Evolutionary conservation across 2,797 vertebrate species (phyloP), one percentile per base, ranked within the genome.

Genomic region (Morelia viridis): DNA sequence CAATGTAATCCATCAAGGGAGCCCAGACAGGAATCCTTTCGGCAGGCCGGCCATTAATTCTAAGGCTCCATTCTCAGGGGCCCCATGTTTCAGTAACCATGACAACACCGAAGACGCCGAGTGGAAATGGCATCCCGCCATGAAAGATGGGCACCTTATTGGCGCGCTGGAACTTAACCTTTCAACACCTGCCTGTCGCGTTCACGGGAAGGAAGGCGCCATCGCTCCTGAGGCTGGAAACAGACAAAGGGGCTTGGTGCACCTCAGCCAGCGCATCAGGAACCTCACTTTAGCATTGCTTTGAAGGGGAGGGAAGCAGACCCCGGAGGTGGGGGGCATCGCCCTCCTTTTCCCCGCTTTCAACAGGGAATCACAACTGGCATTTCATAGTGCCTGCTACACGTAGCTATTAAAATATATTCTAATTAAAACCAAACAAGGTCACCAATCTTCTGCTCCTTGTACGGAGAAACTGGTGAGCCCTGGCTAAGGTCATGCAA

Each of bases 11-110:
- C 98, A 99, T 99, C 99, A 99, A 98, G 98, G 96, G 97, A 10
- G 97, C 97, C 97, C 96, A 98, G 99, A 99, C 99, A 99, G 99
- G 98, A 99, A 99, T 99, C 99, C 99, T 99, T 99, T 99, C 98
- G 98, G 97, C 98, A 7, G 94, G 98, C 98, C 98, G 98, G 98
- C 98, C 98, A 99, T 99, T 99, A 98, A 98, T 99, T 98, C 98
- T 98, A 95, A 94, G 89, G 96, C 97, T 97, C 96, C 95, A 94
- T 97, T 99, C 99, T 98, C 99, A 98, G 98, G 99, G 99, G 99
- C 99, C 98, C 98, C 97, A 97, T 99, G 98, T 94, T 97, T 98
- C 97, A 97, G 98, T 99, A 98, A 98, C 98, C 99, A 99, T 99
- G 98, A 98, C 99, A 98, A 99, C 98, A 68, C 17, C 35, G 97